Conservation (phyloP, 2,888 invertebrate species). For the Idaea aversata region DNA sequence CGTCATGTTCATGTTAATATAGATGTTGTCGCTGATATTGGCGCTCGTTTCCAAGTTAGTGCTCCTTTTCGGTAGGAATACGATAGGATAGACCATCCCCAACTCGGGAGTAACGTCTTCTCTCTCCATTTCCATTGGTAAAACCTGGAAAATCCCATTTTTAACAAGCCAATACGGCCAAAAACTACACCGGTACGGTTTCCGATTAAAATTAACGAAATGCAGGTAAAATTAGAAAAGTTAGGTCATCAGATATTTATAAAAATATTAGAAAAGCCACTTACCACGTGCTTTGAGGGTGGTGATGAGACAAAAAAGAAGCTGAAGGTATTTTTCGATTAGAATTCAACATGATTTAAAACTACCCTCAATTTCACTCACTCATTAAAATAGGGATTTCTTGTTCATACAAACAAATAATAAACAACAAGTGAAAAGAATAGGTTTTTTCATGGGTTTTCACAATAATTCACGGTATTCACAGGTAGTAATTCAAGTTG, state of each 20-base stretch:
- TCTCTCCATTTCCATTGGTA: constrained; percentile 48
- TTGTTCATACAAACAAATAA: no score
- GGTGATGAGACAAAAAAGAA: constrained; percentile 37
- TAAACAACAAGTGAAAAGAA: no score
- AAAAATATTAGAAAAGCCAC: constrained; percentile 42
- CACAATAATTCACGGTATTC: no score
- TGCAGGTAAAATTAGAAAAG: constrained; percentile 49
- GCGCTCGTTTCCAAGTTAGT: constrained; percentile 54
- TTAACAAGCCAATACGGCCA: constrained; percentile 30
- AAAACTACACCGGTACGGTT: constrained; percentile 5
- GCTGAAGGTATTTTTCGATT: constrained; percentile 42
- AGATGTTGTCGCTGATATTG: constrained; percentile 54
- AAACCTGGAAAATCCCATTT: constrained; percentile 33
- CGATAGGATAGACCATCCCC: constrained; percentile 51
- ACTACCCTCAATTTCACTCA: constrained; percentile 39
- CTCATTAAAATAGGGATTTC: no score
- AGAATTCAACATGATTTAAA: constrained; percentile 24
- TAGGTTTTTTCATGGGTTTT: no score
- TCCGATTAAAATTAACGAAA: constrained; percentile 26
- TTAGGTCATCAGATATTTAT: constrained; percentile 30
- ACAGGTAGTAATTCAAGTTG: no score
- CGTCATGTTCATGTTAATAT: constrained; percentile 56
- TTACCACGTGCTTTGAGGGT: constrained; percentile 58
- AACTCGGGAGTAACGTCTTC: constrained; percentile 31
- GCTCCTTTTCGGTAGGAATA: constrained; percentile 61